Evolutionary conservation across 2,797 vertebrate genomes (phyloP).

Genomic region (Chiroxiphia lanceolata): DNA sequence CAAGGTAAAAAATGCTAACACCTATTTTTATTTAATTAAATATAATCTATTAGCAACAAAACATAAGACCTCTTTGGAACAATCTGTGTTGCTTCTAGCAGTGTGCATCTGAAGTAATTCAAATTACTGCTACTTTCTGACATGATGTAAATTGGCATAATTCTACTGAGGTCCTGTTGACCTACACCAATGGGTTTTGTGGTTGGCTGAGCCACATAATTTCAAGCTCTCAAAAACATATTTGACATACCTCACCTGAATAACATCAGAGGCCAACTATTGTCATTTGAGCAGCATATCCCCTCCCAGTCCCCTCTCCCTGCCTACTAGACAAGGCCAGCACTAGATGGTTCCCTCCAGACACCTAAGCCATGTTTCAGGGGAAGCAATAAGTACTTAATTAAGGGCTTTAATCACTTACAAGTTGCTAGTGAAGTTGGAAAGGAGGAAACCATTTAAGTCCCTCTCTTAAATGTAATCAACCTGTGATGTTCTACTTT

Average conservation of each 20-base stretch:
- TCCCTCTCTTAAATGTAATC: not conserved
- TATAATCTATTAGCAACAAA: not conserved
- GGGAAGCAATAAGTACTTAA: not conserved
- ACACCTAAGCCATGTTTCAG: not conserved
- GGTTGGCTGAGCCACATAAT: not conserved
- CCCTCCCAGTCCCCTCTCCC: not conserved
- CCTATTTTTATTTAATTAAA: not conserved
- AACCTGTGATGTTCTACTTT: not conserved
- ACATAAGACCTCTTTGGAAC: not conserved
- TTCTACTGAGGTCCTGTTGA: not conserved
- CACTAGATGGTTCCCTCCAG: not conserved
- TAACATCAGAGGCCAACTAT: rapidly evolving
- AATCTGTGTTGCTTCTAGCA: not conserved
- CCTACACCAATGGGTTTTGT: not conserved
- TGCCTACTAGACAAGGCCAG: not conserved
- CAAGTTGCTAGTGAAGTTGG: not conserved
- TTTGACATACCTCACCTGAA: not conserved
- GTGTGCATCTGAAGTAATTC: rapidly evolving
- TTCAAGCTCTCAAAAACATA: not conserved
- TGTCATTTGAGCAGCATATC: not conserved
- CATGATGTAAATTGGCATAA: rapidly evolving
- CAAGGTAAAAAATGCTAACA: not conserved
- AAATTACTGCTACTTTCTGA: not conserved
- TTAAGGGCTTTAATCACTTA: not conserved
- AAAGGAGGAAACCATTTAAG: not conserved